These are phyloP conservation scores for Drosophila rubida DNA, from an alignment of 2,888 invertebrate species.

Conservation along the genomic window DNA sequence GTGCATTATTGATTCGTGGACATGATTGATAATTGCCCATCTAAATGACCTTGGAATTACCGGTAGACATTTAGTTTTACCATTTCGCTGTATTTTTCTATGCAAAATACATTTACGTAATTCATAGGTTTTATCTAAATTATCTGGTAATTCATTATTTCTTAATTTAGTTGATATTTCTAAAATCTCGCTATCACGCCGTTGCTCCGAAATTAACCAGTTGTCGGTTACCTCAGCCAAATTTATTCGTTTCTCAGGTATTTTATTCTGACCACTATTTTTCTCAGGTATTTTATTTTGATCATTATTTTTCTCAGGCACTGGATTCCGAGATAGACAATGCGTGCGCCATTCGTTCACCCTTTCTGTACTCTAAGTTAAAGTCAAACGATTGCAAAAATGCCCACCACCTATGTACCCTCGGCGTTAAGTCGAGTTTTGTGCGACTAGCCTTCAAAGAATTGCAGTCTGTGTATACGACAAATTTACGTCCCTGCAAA, in stretches of 20 bases:
- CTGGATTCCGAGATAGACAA: neutral
- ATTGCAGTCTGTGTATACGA: constrained; percentile 18
- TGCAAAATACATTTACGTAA: neutral
- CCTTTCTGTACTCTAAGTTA: neutral
- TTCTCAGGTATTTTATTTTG: too few relatives aligned
- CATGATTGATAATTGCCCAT: neutral
- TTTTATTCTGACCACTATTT: too few relatives aligned
- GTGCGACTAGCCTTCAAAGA: constrained; percentile 18
- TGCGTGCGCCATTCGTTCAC: neutral
- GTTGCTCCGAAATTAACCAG: too few relatives aligned
- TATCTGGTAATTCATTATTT: neutral
- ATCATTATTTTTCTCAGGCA: neutral
- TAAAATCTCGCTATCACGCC: neutral
- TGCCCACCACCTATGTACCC: neutral
- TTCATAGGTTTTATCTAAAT: too few relatives aligned
- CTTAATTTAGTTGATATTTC: neutral
- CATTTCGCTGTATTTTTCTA: neutral
- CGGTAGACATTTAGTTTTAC: constrained; percentile 3
- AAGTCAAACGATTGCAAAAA: constrained; percentile 16
- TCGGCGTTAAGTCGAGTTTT: neutral
- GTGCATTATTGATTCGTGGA: neutral
- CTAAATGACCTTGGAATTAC: neutral
- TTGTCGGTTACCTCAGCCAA: too few relatives aligned
- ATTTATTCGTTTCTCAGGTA: too few relatives aligned
- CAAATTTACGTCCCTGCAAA: constrained; percentile 19